Percentiles rank a stretch among this genome's conserved stretches.
Conservation (phyloP, 92 coral and sea anemone species). For the Zoanthus sociatus region DNA sequence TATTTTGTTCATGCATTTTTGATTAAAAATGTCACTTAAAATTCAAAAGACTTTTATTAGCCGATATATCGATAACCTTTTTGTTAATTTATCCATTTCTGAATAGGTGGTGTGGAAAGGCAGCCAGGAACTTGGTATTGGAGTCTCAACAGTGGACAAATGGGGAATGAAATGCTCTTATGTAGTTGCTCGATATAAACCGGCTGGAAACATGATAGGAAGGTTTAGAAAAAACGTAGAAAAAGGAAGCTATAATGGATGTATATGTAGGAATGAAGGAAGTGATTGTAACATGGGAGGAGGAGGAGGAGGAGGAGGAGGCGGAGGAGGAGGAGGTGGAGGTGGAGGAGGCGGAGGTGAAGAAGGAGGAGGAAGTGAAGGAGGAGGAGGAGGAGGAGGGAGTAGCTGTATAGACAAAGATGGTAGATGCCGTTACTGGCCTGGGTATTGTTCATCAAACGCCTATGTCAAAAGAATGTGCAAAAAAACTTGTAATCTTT, state of each 20-base stretch:
- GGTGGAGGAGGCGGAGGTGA: slow-evolving; percentile 20
- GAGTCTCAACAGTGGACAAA: slow-evolving; percentile 21
- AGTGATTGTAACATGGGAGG: slow-evolving; percentile 32
- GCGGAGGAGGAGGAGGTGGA: background rate
- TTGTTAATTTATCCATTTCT: background rate
- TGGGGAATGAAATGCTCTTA: slow-evolving; percentile 41
- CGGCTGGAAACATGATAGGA: slow-evolving; percentile 39
- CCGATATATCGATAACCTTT: too few species aligned
- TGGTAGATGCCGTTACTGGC: slow-evolving; percentile 53
- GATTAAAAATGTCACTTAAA: too few species aligned
- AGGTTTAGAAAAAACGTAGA: slow-evolving; percentile 18
- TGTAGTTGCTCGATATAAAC: slow-evolving; percentile 36
- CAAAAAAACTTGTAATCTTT: slow-evolving; percentile 60
- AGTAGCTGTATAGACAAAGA: slow-evolving; percentile 58
- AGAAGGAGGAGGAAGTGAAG: background rate
- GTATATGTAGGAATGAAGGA: slow-evolving; percentile 36
- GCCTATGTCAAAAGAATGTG: slow-evolving; percentile 55
- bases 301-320: slow-evolving; percentile 21
- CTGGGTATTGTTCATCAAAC: slow-evolving; percentile 42
- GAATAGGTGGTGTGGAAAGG: slow-evolving; percentile 41
- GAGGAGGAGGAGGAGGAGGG: background rate
- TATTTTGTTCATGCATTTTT: too few species aligned
- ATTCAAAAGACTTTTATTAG: too few species aligned
- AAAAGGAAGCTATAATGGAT: slow-evolving; percentile 41
- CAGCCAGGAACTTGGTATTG: slow-evolving; percentile 39